These are phyloP conservation scores for Drosophila gunungcola DNA, from an alignment of 1,140 invertebrate genomes.

Conservation along the genomic window DNA sequence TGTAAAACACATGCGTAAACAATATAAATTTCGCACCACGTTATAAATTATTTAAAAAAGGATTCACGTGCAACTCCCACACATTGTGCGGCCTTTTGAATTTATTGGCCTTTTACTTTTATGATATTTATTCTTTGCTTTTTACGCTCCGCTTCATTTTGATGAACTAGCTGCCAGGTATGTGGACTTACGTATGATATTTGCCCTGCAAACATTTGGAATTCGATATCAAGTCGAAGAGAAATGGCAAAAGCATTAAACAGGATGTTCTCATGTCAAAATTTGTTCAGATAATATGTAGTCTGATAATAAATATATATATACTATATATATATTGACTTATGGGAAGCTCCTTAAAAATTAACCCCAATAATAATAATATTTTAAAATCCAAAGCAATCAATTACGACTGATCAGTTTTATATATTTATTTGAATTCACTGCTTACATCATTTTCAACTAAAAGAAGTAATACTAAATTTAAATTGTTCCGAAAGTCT, in stretches of 20 bases:
- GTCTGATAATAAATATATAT: too few species aligned
- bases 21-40: constrained; percentile 74
- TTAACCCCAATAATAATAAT: too few species aligned
- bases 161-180: constrained; percentile 26
- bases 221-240: not conserved
- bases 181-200: constrained; percentile 21
- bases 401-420: too few species aligned
- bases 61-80: constrained; percentile 36
- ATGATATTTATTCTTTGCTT: constrained; percentile 66
- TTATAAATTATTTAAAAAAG: constrained; percentile 82
- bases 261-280: too few species aligned
- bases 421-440: too few species aligned
- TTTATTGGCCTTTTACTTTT: constrained; percentile 81
- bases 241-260: not conserved
- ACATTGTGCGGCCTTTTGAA: constrained; percentile 60
- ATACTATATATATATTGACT: too few species aligned
- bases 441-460: too few species aligned
- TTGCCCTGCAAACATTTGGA: constrained; percentile 16
- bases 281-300: not conserved
- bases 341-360: too few species aligned
- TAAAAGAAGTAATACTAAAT: too few species aligned
- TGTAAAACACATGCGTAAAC: constrained; percentile 77
- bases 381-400: not conserved
- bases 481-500: too few species aligned
- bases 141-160: constrained; percentile 36